Evolutionary conservation across 2,888 invertebrate species (phyloP).

Genomic region (Dromius quadrimaculatus): DNA sequence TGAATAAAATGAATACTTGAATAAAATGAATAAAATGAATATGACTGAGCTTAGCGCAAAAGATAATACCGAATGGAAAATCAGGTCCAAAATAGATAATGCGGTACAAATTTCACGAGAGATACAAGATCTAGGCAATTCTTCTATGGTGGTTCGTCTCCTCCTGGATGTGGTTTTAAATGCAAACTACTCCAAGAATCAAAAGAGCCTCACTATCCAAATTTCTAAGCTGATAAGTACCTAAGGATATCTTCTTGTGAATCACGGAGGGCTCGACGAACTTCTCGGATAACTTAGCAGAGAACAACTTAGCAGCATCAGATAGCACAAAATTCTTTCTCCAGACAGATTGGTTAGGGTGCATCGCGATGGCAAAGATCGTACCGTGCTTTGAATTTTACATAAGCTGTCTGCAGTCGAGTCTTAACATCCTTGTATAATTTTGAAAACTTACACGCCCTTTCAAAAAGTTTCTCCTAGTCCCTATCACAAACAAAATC

Average conservation of each 20-base stretch:
- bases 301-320: constrained; percentile 11
- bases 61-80: no score
- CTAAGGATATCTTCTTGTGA: not conserved
- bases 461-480: not conserved
- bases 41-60: no score
- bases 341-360: constrained; percentile 7
- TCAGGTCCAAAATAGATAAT: no score
- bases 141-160: no score
- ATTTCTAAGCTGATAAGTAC: not conserved
- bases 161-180: not conserved
- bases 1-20: no score
- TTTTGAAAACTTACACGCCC: not conserved
- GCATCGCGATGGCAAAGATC: constrained; percentile 22
- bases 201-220: not conserved
- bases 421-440: constrained; percentile 15
- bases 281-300: constrained; percentile 22
- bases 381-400: constrained; percentile 1
- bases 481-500: not conserved
- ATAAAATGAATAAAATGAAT: no score
- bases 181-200: not conserved
- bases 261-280: constrained; percentile 27
- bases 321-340: constrained; percentile 32
- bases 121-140: no score
- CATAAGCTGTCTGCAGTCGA: not conserved
- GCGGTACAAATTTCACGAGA: no score